These are phyloP conservation scores for Grantiella picta DNA, from an alignment of 2,113 vertebrate genomes.

Conservation along the genomic window DNA sequence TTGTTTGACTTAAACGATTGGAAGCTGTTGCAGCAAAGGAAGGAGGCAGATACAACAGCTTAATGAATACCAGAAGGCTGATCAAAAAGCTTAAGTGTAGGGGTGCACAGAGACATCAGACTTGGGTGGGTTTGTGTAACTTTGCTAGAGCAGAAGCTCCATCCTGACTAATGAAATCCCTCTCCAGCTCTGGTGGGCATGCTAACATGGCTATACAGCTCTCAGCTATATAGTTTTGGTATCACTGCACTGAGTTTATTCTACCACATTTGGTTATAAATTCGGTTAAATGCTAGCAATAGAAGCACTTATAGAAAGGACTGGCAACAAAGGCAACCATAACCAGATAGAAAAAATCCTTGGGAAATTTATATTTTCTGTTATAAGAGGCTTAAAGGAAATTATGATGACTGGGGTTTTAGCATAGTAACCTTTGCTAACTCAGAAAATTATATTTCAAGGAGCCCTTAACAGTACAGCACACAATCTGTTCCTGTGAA, in stretches of 20 bases:
- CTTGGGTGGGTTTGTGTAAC: not conserved
- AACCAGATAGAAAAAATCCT: not conserved
- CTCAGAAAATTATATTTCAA: not conserved
- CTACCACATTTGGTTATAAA: not conserved
- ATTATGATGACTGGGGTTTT: not conserved
- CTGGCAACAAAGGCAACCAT: not conserved
- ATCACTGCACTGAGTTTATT: not conserved
- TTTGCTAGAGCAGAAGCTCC: not conserved
- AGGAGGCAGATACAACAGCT: not conserved
- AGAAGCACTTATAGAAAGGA: not conserved
- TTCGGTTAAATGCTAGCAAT: not conserved
- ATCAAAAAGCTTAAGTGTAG: not conserved
- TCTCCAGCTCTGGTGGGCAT: not conserved
- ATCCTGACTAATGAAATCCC: not conserved
- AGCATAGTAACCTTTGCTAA: not conserved
- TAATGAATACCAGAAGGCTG: not conserved
- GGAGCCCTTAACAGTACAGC: not conserved
- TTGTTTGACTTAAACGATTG: not conserved
- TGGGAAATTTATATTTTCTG: not conserved
- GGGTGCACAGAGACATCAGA: not conserved
- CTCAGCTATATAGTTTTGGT: not conserved
- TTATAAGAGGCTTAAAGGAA: not conserved
- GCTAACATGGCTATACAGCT: not conserved
- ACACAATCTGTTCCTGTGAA: not conserved
- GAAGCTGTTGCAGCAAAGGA: not conserved